Conservation (phyloP, 2,797 vertebrate genomes). For the Microctenopoma steveboyesi region DNA sequence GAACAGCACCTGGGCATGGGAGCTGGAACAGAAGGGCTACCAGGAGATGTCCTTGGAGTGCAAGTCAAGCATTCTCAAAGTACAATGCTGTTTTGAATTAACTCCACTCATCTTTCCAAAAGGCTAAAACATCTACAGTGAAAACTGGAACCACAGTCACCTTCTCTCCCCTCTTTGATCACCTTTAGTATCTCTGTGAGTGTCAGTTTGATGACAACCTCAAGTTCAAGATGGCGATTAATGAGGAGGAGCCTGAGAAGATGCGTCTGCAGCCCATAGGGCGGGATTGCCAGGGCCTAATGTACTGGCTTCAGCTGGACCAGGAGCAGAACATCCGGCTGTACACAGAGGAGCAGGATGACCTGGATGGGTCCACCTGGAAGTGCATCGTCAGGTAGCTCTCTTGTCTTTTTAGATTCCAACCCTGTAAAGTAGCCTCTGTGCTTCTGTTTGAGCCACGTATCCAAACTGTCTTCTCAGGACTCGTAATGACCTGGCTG, state of each 20-base stretch:
- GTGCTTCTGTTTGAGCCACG: neutral
- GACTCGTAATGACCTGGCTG: slow-evolving; percentile 93
- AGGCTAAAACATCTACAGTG: neutral
- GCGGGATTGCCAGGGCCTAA: slow-evolving; percentile 91
- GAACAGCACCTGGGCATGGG: slow-evolving; percentile 99
- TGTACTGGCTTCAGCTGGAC: slow-evolving; percentile 98
- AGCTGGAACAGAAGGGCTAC: slow-evolving; percentile 98
- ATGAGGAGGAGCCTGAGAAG: slow-evolving; percentile 94
- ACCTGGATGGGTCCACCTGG: slow-evolving; percentile 95
- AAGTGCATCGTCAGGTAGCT: slow-evolving; percentile 95
- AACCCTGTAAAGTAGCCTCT: neutral
- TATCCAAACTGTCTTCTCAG: slow-evolving; percentile 71
- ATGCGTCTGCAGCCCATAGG: slow-evolving; percentile 97
- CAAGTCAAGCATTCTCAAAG: slow-evolving; percentile 96
- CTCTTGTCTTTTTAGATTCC: neutral
- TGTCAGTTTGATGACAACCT: slow-evolving; percentile 99
- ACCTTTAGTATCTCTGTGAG: slow-evolving; percentile 93
- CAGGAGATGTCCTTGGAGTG: slow-evolving; percentile 94
- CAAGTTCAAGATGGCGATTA: slow-evolving; percentile 94
- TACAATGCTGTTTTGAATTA: slow-evolving; percentile 60
- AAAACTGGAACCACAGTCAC: neutral
- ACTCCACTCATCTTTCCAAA: neutral
- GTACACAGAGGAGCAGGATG: slow-evolving; percentile 98
- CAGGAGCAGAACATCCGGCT: slow-evolving; percentile 95
- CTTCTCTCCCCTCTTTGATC: neutral